Base-by-base conservation (phyloP, 2,888 invertebrate genomes). In the Asteroscopus sphinx region DNA sequence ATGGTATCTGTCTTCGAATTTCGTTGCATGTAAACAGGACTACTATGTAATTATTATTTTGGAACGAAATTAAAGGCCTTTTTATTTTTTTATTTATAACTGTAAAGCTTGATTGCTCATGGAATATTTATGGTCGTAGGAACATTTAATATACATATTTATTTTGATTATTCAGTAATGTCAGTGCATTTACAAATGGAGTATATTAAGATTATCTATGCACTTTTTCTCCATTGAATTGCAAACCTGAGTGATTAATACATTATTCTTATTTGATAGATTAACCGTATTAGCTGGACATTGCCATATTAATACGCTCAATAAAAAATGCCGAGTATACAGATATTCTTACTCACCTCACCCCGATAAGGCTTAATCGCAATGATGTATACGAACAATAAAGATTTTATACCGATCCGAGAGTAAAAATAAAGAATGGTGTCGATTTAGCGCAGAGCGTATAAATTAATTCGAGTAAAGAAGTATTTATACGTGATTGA, bases 301-400 rank as follows among this genome's bases (percentile, higher is more conserved):
- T 61, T 58, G 55, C 63, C 60, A 61, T 64, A 39, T 75, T 74
- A 72, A 69, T 62, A 65, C 30, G 46, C 21, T 58, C 48, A 58
- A 63, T 73, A 70, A 73, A 68, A 71, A 70, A 61, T 58, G 53
- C 46, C 39, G 45, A 46, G 57, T 44, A 55, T 30, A 73, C 57
- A 53, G 58, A 60, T 55, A 63, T 73, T 58, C 49, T 73, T 70
- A 68, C 51, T 71, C 71, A 55, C 32, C 39, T 35, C 37, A 33
- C 15, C 1, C 30, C 64, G 74, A 70, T 73, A 71, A 68, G 58
- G 59, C 42, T 73, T 73, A 73, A 71, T 68, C 61, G 54, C 51
- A 58, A 58, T 73, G 67, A 73, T 64, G 48, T 68, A 70, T 70
- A 64, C 9, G 47, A 49, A 56, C 42, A 64, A 73, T 73, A 73